Percentiles rank a stretch among this genome's conserved stretches.
Evolutionary conservation across 2,888 invertebrate species (phyloP).

Genomic region (Galerucella nymphaeae): DNA sequence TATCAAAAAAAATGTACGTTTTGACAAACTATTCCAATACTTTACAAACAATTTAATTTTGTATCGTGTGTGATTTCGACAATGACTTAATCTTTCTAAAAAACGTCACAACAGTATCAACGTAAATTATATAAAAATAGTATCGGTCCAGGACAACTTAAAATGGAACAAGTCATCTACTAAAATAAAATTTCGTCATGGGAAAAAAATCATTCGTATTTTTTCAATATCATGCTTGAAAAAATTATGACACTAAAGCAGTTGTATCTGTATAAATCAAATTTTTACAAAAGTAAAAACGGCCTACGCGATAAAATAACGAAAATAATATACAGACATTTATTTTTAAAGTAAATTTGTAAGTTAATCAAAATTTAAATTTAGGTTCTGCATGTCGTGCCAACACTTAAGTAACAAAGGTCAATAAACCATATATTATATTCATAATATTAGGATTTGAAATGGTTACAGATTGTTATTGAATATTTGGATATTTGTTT

Average conservation of each 20-base stretch:
- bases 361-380: constrained; percentile 39
- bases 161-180: neutral
- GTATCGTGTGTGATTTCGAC: constrained; percentile 6
- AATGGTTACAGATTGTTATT: neutral
- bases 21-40: neutral
- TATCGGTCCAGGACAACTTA: neutral
- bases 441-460: constrained; percentile 23
- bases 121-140: constrained; percentile 11
- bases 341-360: constrained; percentile 13
- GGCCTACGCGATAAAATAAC: neutral
- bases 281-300: neutral
- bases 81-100: constrained; percentile 14
- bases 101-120: neutral
- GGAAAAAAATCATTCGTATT: neutral
- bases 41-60: constrained; percentile 6
- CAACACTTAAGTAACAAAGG: constrained; percentile 45
- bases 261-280: neutral
- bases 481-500: neutral
- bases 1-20: constrained; percentile 1
- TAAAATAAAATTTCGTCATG: neutral
- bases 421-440: constrained; percentile 43
- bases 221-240: neutral
- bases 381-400: constrained; percentile 44
- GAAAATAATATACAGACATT: constrained; percentile 25
- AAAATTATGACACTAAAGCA: neutral